These are phyloP conservation scores for Callithrix jacchus DNA, from an alignment of 2,113 vertebrate species.

Conservation along the genomic window DNA sequence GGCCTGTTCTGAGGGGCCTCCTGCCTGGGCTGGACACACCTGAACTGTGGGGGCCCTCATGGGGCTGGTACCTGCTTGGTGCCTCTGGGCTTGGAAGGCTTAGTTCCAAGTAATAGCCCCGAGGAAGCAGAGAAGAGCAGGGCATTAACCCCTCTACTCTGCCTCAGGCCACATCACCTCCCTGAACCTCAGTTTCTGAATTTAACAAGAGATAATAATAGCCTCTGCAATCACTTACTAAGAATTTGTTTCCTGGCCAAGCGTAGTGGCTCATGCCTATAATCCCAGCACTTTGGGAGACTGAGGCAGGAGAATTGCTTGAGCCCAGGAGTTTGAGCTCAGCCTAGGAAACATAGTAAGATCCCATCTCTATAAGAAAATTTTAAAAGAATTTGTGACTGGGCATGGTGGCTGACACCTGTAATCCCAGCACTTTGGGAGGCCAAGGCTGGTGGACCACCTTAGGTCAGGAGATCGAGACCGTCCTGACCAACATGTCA, in stretches of 20 bases:
- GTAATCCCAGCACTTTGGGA: too few species aligned
- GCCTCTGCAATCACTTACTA: background rate
- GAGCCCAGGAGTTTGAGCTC: too few species aligned
- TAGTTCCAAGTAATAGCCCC: background rate
- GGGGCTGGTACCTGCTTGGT: background rate
- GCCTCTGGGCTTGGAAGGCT: background rate
- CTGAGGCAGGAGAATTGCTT: too few species aligned
- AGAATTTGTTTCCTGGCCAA: background rate
- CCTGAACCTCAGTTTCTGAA: background rate
- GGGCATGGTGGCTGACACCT: too few species aligned
- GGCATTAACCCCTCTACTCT: background rate
- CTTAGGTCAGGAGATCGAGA: too few species aligned
- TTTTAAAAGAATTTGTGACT: too few species aligned
- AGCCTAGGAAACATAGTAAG: too few species aligned
- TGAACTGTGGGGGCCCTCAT: background rate
- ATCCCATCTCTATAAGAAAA: too few species aligned
- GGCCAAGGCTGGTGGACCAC: too few species aligned
- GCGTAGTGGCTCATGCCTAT: too few species aligned
- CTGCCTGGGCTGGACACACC: background rate
- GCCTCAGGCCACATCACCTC: background rate
- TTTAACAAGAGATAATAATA: background rate
- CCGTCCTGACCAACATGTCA: too few species aligned
- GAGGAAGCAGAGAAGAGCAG: background rate
- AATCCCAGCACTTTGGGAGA: too few species aligned
- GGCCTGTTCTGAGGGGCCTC: background rate